Evolutionary conservation across 1,140 invertebrate species (phyloP), one percentile per base, ranked within the genome.

Genomic region (Ips typographus): DNA sequence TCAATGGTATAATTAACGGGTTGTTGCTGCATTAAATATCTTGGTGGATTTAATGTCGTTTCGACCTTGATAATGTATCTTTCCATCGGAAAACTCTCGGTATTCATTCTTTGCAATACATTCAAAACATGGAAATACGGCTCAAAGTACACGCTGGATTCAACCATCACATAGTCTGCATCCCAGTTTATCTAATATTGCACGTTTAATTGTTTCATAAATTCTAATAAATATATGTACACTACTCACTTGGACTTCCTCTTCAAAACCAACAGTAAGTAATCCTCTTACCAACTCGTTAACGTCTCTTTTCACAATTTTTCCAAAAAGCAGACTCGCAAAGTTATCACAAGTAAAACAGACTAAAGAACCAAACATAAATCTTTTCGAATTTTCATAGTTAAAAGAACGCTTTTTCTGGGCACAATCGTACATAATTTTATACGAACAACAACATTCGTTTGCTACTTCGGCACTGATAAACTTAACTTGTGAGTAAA

Each of bases 361-460:
- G 0, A 94, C 72, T n/a, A 94, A 78, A 0, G 90, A 88, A 1
- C 92, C 92, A 79, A 81, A 87, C 75, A 92, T 84, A 40, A 94
- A 84, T 57, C 87, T 80, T 75, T 87, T 87, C 0, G 83, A 82
- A 43, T 77, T 72, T 58, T 78, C 78, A 74, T 77, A 80, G 5
- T 72, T 74, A 5, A 77, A 74, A 59, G 22, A 53, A 47, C 49
- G 70, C 42, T 69, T 73, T 65, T 71, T 75, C 8, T 69, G 70
- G 39, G 36, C 67, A 40, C 70, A 72, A 40, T 71, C 65, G 44
- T 75, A 76, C 22, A 73, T 49, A 2, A 77, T 36, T 65, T 65
- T 62, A 41, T 73, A 62, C 22, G 22, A 22, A 52, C 75, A 77
- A 7, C 69, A 52, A 6, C 65, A 56, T 42, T 76, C 67, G 22